Conservation (phyloP, 2,797 vertebrate species). For the Emys orbicularis region DNA sequence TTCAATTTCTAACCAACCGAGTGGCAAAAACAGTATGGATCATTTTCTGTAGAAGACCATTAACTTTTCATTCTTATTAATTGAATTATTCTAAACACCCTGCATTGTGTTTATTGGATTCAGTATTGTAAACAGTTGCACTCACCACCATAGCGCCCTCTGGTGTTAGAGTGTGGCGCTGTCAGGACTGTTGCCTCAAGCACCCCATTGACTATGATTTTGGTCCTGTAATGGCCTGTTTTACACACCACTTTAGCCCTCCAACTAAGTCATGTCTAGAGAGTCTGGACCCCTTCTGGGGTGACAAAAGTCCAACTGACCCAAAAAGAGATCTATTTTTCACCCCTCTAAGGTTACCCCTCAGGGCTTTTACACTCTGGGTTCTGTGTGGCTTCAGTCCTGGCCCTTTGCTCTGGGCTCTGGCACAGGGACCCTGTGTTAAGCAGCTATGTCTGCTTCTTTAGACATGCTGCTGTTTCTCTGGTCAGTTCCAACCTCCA, state of each 20-base stretch:
- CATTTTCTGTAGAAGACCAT: slow-evolving; percentile 64
- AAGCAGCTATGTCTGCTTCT: background rate
- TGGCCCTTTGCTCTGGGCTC: background rate
- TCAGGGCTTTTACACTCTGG: background rate
- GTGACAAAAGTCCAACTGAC: background rate
- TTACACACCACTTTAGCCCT: background rate
- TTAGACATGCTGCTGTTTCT: background rate
- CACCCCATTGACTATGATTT: background rate
- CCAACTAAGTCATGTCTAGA: background rate
- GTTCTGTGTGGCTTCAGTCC: background rate
- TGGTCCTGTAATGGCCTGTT: background rate
- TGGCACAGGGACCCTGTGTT: background rate
- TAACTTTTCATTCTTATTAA: slow-evolving; percentile 42
- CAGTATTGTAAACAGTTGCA: background rate
- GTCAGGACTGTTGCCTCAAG: background rate
- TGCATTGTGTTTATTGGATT: background rate
- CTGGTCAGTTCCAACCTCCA: background rate
- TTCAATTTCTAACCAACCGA: slow-evolving; percentile 57
- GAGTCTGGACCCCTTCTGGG: background rate
- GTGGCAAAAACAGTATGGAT: slow-evolving; percentile 40
- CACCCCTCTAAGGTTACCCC: background rate
- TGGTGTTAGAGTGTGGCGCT: background rate
- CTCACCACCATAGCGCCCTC: background rate
- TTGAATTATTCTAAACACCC: background rate
- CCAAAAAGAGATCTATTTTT: background rate